A percentile compares a stretch with the other conserved stretches of the same genome.
Conservation (phyloP, 2,113 vertebrate genomes). For the Synodontis membranacea region DNA sequence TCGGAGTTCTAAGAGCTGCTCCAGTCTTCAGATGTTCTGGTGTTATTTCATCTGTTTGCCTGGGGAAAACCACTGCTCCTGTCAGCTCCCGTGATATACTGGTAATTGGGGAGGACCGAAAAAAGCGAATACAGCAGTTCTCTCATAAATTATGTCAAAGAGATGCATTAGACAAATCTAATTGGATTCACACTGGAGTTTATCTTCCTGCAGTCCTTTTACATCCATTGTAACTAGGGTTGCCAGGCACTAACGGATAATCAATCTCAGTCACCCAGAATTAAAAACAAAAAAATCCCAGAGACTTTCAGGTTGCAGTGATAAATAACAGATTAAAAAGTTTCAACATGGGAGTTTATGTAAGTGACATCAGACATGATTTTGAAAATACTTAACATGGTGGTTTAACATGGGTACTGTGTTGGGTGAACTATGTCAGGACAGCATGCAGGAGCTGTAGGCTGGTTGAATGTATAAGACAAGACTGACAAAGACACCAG, state of each 20-base stretch:
- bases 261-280: background rate
- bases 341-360: background rate
- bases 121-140: constrained; percentile 31
- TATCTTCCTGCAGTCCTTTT: constrained; percentile 21
- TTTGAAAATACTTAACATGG: background rate
- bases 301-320: background rate
- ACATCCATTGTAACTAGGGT: background rate
- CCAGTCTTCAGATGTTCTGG: constrained; percentile 27
- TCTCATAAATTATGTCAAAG: constrained; percentile 39
- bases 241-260: background rate
- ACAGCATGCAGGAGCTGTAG: background rate
- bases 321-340: background rate
- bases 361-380: background rate
- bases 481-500: background rate
- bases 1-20: constrained; percentile 31
- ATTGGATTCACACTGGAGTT: constrained; percentile 10
- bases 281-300: background rate
- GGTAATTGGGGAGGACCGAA: constrained; percentile 46
- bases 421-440: background rate
- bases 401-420: background rate
- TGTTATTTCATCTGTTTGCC: constrained; percentile 24
- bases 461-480: background rate
- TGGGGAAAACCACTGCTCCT: constrained; percentile 11
- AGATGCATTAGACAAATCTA: constrained; percentile 22
- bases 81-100: constrained; percentile 6